A percentile compares a stretch with the other conserved stretches of the same genome.
Conservation (phyloP, 2,888 invertebrate species). For the Megamerina dolium region DNA sequence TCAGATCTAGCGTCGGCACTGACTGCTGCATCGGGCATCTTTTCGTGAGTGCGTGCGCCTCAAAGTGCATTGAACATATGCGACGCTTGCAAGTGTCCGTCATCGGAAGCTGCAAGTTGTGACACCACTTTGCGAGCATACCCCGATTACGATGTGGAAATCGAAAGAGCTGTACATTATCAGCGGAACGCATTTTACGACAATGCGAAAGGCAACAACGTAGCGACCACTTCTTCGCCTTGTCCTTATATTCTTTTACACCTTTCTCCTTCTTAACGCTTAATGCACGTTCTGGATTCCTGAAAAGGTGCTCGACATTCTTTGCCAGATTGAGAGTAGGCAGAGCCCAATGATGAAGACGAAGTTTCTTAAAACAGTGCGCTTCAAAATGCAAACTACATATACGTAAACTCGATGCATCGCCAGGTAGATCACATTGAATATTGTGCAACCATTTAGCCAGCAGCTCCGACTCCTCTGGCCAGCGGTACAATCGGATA, state of each 20-base stretch:
- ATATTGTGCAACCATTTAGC: conserved; percentile 41
- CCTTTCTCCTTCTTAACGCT: conserved; percentile 14
- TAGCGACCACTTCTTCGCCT: conserved; percentile 35
- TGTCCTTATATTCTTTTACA: conserved; percentile 17
- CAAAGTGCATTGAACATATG: conserved; percentile 37
- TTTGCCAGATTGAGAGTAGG: conserved; percentile 38
- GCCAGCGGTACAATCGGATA: conserved; percentile 37
- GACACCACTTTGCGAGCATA: conserved; percentile 40
- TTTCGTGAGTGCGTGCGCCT: conserved; percentile 38
- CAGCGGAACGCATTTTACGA: conserved; percentile 35
- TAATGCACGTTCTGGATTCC: conserved; percentile 33
- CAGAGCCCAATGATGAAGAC: conserved; percentile 38
- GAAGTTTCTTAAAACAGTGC: conserved; percentile 40
- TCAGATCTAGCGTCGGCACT: conserved; percentile 37
- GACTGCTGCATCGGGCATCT: conserved; percentile 39
- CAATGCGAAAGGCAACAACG: conserved; percentile 40
- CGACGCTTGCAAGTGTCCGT: conserved; percentile 38
- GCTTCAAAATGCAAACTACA: conserved; percentile 40
- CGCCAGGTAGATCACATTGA: conserved; percentile 25
- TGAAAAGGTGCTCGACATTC: conserved; percentile 35
- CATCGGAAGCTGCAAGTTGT: conserved; percentile 37
- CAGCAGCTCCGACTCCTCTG: conserved; percentile 35
- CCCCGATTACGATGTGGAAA: conserved; percentile 38
- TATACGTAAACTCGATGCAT: conserved; percentile 28
- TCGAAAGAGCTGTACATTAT: conserved; percentile 38